Evolutionary conservation across 2,888 invertebrate genomes (phyloP).

Genomic region (Laspeyria flexula): DNA sequence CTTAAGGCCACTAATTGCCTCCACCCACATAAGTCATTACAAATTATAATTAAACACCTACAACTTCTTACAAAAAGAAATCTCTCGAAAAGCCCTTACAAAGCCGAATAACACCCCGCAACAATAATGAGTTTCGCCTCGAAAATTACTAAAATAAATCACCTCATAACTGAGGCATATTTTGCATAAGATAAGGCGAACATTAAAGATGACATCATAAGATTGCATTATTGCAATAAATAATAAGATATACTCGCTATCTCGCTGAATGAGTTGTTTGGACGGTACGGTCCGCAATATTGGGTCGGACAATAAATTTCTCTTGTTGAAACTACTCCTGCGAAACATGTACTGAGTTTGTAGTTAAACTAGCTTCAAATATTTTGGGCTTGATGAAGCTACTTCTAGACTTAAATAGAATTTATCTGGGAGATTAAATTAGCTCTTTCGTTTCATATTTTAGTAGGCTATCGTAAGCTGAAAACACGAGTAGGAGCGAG

Average conservation of each 20-base stretch:
- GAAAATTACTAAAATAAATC: slow-evolving; percentile 28
- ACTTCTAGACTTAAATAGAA: neutral
- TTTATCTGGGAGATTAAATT: neutral
- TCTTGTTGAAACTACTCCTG: slow-evolving; percentile 26
- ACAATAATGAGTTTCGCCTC: slow-evolving; percentile 20
- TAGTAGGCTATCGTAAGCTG: neutral
- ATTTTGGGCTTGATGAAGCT: slow-evolving; percentile 12
- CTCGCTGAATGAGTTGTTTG: slow-evolving; percentile 24
- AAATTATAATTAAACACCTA: neutral
- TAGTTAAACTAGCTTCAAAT: slow-evolving; percentile 17
- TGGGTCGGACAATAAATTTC: slow-evolving; percentile 31
- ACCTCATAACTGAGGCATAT: slow-evolving; percentile 13
- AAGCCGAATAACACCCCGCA: slow-evolving; percentile 1
- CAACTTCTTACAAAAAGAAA: neutral
- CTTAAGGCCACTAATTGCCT: neutral
- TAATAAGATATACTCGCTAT: slow-evolving; percentile 25
- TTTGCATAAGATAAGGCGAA: slow-evolving; percentile 31
- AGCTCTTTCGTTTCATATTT: neutral
- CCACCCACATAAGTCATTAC: neutral
- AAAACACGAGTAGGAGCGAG: too few relatives aligned
- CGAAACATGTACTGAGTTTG: slow-evolving; percentile 34
- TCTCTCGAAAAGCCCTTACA: slow-evolving; percentile 2
- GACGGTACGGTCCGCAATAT: slow-evolving; percentile 23
- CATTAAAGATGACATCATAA: slow-evolving; percentile 27
- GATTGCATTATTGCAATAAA: slow-evolving; percentile 44